Percentiles rank a stretch among this genome's conserved stretches.
Evolutionary conservation across 2,797 vertebrate genomes (phyloP).

Genomic region (Catharus ustulatus): DNA sequence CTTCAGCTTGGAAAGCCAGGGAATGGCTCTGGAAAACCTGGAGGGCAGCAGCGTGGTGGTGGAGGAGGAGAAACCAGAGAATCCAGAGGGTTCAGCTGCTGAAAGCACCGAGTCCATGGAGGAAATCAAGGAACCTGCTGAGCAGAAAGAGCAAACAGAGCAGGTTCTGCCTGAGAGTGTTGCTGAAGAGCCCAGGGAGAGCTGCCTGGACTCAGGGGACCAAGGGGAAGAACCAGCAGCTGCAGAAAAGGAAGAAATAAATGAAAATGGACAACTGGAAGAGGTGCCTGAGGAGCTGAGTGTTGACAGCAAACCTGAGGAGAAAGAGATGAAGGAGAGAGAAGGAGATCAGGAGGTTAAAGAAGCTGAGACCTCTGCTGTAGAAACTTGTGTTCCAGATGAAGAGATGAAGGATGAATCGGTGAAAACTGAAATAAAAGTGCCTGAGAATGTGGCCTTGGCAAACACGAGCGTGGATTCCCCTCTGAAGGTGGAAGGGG

Average conservation of each 20-base stretch:
- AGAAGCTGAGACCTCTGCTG: background rate
- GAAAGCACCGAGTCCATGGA: background rate
- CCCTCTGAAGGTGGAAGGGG: constrained; percentile 81
- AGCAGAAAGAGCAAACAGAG: background rate
- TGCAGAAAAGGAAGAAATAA: background rate
- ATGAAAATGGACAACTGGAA: background rate
- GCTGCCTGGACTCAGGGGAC: background rate
- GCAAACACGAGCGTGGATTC: constrained; percentile 69
- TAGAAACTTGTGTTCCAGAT: background rate
- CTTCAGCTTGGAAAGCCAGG: background rate
- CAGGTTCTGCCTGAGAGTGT: background rate
- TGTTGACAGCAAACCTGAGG: background rate
- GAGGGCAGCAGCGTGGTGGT: background rate
- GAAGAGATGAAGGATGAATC: background rate
- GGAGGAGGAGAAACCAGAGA: background rate
- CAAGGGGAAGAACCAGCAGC: background rate
- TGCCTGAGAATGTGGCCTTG: background rate
- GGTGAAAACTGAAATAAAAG: background rate
- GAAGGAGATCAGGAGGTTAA: background rate
- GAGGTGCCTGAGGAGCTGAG: background rate
- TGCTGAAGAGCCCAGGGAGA: background rate
- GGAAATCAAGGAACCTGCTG: background rate
- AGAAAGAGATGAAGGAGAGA: background rate
- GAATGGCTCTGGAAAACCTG: background rate
- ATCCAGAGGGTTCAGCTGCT: background rate